These are phyloP conservation scores for Rhopalosiphum maidis DNA, from an alignment of 1,140 invertebrate genomes.

Conservation along the genomic window DNA sequence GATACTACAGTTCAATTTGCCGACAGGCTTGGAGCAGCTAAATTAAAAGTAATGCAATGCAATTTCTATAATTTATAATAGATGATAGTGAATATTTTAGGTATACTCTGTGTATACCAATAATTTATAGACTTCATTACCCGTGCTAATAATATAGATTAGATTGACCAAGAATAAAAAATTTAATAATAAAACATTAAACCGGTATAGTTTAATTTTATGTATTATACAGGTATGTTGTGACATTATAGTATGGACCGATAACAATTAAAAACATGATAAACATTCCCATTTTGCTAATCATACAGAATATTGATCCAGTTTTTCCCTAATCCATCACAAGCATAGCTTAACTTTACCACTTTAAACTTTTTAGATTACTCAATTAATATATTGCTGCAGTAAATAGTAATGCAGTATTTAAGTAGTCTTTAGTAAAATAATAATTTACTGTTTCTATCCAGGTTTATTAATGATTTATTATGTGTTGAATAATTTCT, in stretches of 20 bases:
- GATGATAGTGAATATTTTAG: neutral
- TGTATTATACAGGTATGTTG: neutral
- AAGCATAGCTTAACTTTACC: too few species aligned
- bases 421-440: neutral
- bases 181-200: neutral
- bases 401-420: neutral
- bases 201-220: too few species aligned
- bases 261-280: neutral
- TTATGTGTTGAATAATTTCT: neutral
- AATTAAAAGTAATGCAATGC: slow-evolving; percentile 28
- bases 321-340: neutral
- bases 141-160: neutral
- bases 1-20: slow-evolving; percentile 39
- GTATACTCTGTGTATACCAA: neutral
- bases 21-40: slow-evolving; percentile 18
- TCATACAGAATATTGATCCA: neutral
- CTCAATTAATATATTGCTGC: neutral
- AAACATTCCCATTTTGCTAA: neutral
- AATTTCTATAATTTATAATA: too few species aligned
- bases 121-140: too few species aligned
- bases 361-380: neutral
- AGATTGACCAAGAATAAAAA: neutral
- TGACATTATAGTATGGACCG: neutral
- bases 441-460: neutral
- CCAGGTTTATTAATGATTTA: too few species aligned